Percentiles rank a stretch among this genome's conserved stretches.
Evolutionary conservation across 2,888 invertebrate species (phyloP).

Genomic region (Cryptocheilus praepositus): DNA sequence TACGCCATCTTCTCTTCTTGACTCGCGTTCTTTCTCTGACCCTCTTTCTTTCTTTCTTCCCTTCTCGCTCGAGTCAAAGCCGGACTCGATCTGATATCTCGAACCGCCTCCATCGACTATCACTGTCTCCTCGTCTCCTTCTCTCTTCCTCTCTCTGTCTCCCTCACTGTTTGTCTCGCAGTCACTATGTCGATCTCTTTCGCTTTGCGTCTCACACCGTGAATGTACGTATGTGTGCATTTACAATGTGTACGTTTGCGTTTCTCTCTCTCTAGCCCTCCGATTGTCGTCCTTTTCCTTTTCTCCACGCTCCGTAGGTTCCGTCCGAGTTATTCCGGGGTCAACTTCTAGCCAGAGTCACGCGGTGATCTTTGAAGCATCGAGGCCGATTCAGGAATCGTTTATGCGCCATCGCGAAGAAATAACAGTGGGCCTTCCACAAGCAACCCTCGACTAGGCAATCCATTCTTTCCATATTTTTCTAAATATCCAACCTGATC

Average conservation of each 20-base stretch:
- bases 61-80: constrained; percentile 27
- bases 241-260: no score
- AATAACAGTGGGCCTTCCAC: constrained; percentile 1
- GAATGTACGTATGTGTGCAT: no score
- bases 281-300: not conserved
- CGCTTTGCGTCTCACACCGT: no score
- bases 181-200: constrained; percentile 1
- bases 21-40: constrained; percentile 27
- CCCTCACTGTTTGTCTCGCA: constrained; percentile 19
- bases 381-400: constrained; percentile 43
- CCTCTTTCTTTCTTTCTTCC: no score
- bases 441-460: not conserved
- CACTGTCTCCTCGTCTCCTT: constrained; percentile 22
- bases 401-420: constrained; percentile 6
- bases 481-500: no score
- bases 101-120: constrained; percentile 60
- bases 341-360: constrained; percentile 47
- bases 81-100: constrained; percentile 62
- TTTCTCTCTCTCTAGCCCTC: no score
- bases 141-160: constrained; percentile 17
- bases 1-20: constrained; percentile 61
- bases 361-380: constrained; percentile 45
- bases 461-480: no score
- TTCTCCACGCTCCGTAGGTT: constrained; percentile 41
- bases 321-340: constrained; percentile 58